These are phyloP conservation scores for Hylaea fasciaria DNA, from an alignment of 2,888 invertebrate genomes.

Conservation along the genomic window DNA sequence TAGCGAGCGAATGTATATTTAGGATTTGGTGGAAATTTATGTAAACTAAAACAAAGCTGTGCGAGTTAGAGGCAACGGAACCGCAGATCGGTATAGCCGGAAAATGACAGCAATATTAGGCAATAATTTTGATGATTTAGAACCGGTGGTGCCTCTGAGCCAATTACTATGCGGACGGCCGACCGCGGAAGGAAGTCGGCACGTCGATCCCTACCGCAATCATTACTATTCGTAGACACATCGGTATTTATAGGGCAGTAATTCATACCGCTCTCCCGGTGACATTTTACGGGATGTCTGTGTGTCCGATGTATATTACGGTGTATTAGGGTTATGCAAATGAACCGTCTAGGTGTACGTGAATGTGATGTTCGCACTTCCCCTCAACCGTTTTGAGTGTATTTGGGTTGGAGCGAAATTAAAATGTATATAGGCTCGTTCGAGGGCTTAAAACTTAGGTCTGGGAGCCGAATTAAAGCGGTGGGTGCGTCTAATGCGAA, in stretches of 20 bases:
- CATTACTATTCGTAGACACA: slow-evolving; percentile 75
- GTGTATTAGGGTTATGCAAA: slow-evolving; percentile 63
- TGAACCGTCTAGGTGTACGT: slow-evolving; percentile 54
- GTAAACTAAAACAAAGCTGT: slow-evolving; percentile 69
- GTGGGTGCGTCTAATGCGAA: slow-evolving; percentile 30
- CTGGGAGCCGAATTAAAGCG: slow-evolving; percentile 33
- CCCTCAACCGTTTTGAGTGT: slow-evolving; percentile 5
- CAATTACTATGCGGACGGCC: slow-evolving; percentile 80
- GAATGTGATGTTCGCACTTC: slow-evolving; percentile 50
- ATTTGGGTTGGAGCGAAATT: slow-evolving; percentile 27
- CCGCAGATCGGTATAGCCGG: slow-evolving; percentile 72
- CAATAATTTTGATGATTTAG: slow-evolving; percentile 84
- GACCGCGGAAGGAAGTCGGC: slow-evolving; percentile 78
- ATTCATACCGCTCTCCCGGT: slow-evolving; percentile 69
- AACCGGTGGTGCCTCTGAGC: slow-evolving; percentile 65
- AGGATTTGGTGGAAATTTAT: slow-evolving; percentile 64
- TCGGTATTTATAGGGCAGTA: slow-evolving; percentile 77
- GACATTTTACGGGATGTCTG: slow-evolving; percentile 75
- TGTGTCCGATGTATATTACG: slow-evolving; percentile 65
- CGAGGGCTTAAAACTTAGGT: slow-evolving; percentile 33
- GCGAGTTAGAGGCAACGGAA: slow-evolving; percentile 67
- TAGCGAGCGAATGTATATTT: slow-evolving; percentile 54
- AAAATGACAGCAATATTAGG: slow-evolving; percentile 76
- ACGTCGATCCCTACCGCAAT: slow-evolving; percentile 80
- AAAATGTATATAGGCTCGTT: slow-evolving; percentile 29